These are phyloP conservation scores for Odobenus rosmarus DNA, from an alignment of 2,113 vertebrate species.

Conservation along the genomic window DNA sequence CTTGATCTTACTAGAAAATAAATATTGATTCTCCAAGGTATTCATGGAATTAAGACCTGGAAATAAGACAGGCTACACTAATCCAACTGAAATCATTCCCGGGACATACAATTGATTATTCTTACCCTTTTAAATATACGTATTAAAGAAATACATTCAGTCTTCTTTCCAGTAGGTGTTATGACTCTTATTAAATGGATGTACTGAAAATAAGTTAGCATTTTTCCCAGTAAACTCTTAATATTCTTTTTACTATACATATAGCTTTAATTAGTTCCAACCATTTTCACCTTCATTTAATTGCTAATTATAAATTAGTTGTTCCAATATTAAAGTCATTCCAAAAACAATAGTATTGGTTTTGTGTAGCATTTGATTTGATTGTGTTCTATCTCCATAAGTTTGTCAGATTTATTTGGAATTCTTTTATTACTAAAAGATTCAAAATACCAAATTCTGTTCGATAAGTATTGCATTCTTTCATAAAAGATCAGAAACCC, in stretches of 20 bases:
- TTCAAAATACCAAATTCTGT: not conserved
- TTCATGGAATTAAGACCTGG: slow-evolving; percentile 15
- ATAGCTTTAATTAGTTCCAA: not conserved
- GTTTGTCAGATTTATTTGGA: not conserved
- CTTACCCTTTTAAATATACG: not conserved
- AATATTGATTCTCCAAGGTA: not conserved
- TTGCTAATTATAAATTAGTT: not conserved
- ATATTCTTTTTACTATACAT: not conserved
- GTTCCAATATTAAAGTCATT: not conserved
- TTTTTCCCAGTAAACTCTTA: not conserved
- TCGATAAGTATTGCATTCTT: not conserved
- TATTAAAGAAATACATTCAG: not conserved
- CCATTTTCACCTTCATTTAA: not conserved
- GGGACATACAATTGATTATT: not conserved
- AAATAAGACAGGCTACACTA: not conserved
- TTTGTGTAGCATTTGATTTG: not conserved
- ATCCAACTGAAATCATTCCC: not conserved
- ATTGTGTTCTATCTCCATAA: not conserved
- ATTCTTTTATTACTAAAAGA: slow-evolving; percentile 28
- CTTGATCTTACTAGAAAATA: not conserved
- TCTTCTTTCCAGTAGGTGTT: not conserved
- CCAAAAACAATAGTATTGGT: not conserved
- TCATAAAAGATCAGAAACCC: not conserved
- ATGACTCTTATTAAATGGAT: not conserved
- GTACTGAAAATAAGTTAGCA: not conserved